A percentile compares a stretch with the other conserved stretches of the same genome.
Conservation (phyloP, 1,140 invertebrate genomes). For the Heliothis virescens region DNA sequence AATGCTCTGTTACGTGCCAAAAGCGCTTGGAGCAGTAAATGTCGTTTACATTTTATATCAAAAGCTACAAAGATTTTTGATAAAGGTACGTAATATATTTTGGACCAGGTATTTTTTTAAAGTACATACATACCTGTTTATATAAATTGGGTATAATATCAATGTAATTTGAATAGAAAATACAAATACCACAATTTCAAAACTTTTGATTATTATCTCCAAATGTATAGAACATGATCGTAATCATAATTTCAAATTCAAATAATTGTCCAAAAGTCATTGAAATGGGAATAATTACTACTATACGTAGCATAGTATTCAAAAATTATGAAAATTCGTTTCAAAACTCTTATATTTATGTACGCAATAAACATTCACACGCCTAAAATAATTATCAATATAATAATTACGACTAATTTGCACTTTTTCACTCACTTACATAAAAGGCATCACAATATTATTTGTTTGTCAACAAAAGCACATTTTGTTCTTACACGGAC, state of each 20-base stretch:
- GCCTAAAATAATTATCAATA: conserved; percentile 2
- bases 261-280: not conserved
- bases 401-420: conserved; percentile 47
- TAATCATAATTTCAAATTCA: not conserved
- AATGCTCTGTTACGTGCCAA: too few relatives aligned
- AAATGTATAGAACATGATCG: not conserved
- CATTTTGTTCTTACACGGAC: conserved; percentile 37
- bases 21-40: too few relatives aligned
- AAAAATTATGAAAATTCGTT: not conserved
- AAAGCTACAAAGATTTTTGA: too few relatives aligned
- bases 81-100: too few relatives aligned
- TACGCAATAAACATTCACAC: conserved; percentile 37
- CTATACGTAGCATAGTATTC: too few relatives aligned
- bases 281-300: too few relatives aligned
- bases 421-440: conserved; percentile 41
- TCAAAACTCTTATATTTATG: conserved; percentile 13
- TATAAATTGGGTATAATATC: too few relatives aligned
- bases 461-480: conserved; percentile 22
- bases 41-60: too few relatives aligned
- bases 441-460: conserved; percentile 42
- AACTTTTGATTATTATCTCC: not conserved
- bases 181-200: not conserved
- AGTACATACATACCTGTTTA: too few relatives aligned
- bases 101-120: too few relatives aligned
- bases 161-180: too few relatives aligned